phyloP scores from a whole-genome alignment of 1,140 invertebrate species.

The Brachionus koreanus region DNA sequence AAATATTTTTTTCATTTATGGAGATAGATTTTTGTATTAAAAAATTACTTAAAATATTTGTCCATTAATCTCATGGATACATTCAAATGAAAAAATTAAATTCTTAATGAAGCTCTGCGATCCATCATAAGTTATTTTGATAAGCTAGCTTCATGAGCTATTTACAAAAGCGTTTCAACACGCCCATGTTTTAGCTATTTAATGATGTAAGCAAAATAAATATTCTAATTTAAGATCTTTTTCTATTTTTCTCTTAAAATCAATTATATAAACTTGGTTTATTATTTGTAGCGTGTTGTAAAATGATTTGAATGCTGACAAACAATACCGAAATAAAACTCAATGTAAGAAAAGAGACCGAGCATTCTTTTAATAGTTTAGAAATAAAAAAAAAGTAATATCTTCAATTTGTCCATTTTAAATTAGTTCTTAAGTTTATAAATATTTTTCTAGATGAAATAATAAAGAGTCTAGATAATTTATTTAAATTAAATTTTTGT shows the following conservation, averaged over 20 bases:
- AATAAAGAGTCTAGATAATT: too few species aligned
- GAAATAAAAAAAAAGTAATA: too few species aligned
- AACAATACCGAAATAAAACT: too few species aligned
- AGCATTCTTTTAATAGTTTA: too few species aligned
- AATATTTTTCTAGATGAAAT: too few species aligned
- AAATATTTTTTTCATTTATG: not conserved
- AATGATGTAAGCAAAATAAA: not conserved
- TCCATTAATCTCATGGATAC: not conserved
- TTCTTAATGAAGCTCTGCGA: not conserved
- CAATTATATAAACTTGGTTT: not conserved
- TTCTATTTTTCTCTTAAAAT: not conserved
- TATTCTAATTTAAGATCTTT: not conserved
- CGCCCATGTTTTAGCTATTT: not conserved
- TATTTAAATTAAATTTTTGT: not conserved
- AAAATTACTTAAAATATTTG: not conserved
- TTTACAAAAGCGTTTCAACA: not conserved
- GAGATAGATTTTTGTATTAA: not conserved
- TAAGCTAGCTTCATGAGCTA: not conserved
- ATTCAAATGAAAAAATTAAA: not conserved
- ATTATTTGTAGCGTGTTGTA: not conserved
- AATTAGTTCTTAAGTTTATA: too few species aligned
- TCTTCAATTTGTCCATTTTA: too few species aligned
- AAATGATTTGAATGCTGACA: too few species aligned
- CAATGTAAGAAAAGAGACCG: too few species aligned
- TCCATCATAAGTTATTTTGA: not conserved